A percentile compares a stretch with the other conserved stretches of the same genome.
phyloP scores from a whole-genome alignment of 1,140 invertebrate genomes.

The Platyscapa corneri region DNA sequence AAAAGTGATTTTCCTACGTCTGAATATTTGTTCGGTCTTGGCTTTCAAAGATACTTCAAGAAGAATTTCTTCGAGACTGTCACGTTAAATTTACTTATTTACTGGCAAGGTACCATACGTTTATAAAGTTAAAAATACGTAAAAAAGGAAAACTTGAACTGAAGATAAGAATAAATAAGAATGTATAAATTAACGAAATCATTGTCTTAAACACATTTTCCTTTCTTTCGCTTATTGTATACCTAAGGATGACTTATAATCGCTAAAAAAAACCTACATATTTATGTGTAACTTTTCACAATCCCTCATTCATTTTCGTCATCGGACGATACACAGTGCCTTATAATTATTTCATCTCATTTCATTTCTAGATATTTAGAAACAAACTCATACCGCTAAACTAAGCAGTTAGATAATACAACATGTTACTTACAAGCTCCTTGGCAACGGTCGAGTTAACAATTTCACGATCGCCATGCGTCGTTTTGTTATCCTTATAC shows the following conservation, averaged over 20 bases:
- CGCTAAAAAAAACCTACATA: not conserved
- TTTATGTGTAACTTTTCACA: not conserved
- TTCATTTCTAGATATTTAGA: not conserved
- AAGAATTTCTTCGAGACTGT: conserved; percentile 20
- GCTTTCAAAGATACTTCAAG: conserved; percentile 44
- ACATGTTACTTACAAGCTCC: conserved; percentile 3
- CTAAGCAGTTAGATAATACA: conserved; percentile 6
- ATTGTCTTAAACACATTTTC: not conserved
- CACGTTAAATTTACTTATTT: conserved; percentile 53
- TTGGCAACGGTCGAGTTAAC: conserved; percentile 5
- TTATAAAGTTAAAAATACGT: conserved; percentile 46
- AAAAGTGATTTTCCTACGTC: conserved; percentile 20
- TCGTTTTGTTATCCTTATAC: not conserved
- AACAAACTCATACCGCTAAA: not conserved
- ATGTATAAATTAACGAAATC: conserved; percentile 37
- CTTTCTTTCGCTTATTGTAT: conserved; percentile 16
- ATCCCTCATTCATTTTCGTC: conserved; percentile 5
- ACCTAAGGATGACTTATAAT: not conserved
- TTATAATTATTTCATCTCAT: not conserved
- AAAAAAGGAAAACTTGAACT: conserved; percentile 49
- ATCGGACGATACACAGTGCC: not conserved
- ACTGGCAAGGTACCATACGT: conserved; percentile 63
- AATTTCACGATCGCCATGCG: not conserved
- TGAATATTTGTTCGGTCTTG: conserved; percentile 43
- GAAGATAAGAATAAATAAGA: conserved; percentile 60